Conservation (phyloP, 2,113 vertebrate species). For the Stictonetta naevosa region DNA sequence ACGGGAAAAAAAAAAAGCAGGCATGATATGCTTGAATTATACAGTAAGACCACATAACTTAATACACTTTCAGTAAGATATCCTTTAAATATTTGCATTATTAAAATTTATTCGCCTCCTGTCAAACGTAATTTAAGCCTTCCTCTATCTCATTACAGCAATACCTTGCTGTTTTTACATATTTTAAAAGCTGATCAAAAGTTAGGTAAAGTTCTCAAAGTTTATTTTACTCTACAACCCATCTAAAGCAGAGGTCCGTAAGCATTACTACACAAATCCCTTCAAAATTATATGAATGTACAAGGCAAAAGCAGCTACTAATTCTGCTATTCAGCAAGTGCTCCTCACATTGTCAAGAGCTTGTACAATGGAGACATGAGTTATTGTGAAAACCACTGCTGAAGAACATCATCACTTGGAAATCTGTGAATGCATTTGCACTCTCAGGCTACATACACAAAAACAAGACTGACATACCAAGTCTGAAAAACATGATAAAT, state of each 20-base stretch:
- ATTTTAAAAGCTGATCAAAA: background rate
- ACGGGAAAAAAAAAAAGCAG: background rate
- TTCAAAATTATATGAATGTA: background rate
- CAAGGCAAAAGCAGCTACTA: background rate
- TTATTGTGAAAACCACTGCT: background rate
- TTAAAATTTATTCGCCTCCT: background rate
- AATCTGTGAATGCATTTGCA: background rate
- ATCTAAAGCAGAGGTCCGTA: background rate
- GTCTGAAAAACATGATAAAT: background rate
- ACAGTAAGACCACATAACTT: background rate
- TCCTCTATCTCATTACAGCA: background rate
- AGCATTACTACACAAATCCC: background rate
- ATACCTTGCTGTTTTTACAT: background rate
- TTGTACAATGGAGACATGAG: fast-evolving
- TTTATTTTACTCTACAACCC: background rate
- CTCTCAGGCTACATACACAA: background rate
- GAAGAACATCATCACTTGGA: background rate
- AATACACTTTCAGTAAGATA: background rate
- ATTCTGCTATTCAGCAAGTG: background rate
- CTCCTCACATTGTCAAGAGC: background rate
- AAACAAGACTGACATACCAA: background rate
- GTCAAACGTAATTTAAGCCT: background rate
- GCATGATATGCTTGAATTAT: background rate
- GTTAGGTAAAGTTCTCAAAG: background rate
- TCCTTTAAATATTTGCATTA: background rate